These are phyloP conservation scores for Cottus gobio DNA, from an alignment of 2,113 vertebrate genomes.

Conservation along the genomic window DNA sequence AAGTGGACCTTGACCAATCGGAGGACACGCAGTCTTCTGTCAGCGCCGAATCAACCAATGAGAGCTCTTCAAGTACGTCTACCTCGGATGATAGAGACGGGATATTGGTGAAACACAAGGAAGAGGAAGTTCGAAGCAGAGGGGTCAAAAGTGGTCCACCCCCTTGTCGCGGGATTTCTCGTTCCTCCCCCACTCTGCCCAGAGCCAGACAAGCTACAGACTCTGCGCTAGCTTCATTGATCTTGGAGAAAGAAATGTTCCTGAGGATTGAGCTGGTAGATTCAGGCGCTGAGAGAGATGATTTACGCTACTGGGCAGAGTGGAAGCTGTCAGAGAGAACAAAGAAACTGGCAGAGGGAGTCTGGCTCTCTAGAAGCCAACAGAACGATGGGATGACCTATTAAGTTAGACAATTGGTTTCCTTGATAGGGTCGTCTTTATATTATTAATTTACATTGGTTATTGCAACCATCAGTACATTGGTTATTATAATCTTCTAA, in stretches of 20 bases:
- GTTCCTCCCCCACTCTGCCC: slow-evolving; percentile 55
- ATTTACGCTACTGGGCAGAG: slow-evolving; percentile 72
- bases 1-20: slow-evolving; percentile 47
- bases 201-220: slow-evolving; percentile 56
- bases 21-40: slow-evolving; percentile 30
- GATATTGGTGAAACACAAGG: slow-evolving; percentile 25
- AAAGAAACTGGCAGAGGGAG: slow-evolving; percentile 71
- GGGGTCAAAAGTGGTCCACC: slow-evolving; percentile 30
- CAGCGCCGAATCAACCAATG: slow-evolving; percentile 57
- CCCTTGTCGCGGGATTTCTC: slow-evolving; percentile 47
- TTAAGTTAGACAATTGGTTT: slow-evolving; percentile 31
- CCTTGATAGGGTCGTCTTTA: slow-evolving; percentile 22
- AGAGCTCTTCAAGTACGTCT: slow-evolving; percentile 53
- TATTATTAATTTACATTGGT: slow-evolving; percentile 11
- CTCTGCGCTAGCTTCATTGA: slow-evolving; percentile 43
- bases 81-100: slow-evolving; percentile 34
- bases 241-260: slow-evolving; percentile 73
- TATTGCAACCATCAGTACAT: slow-evolving; percentile 1
- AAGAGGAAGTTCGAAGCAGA: slow-evolving; percentile 46
- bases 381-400: slow-evolving; percentile 44
- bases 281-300: slow-evolving; percentile 53
- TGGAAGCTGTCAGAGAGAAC: slow-evolving; percentile 78
- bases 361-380: slow-evolving; percentile 68
- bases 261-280: slow-evolving; percentile 76
- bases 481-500: slow-evolving; percentile 26